Evolutionary conservation across 2,797 vertebrate species (phyloP).

Genomic region (Bradypodion pumilum): DNA sequence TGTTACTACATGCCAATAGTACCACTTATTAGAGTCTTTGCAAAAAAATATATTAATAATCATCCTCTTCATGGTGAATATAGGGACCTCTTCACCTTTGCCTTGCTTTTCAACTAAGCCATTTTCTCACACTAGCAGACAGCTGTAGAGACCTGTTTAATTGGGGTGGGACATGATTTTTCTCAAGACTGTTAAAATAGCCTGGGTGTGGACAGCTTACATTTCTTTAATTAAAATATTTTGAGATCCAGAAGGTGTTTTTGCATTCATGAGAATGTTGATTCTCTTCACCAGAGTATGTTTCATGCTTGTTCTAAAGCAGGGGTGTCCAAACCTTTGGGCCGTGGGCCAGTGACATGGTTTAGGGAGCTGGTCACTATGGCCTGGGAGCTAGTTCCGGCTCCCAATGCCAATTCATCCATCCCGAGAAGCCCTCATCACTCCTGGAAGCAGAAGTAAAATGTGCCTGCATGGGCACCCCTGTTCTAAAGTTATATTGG

Average conservation of each 20-base stretch:
- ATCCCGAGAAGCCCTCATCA: too few relatives aligned
- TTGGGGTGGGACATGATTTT: slow-evolving; percentile 34
- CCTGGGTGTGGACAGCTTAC: slow-evolving; percentile 29
- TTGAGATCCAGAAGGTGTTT: slow-evolving; percentile 17
- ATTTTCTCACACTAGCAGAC: slow-evolving; percentile 17
- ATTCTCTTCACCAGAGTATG: neutral
- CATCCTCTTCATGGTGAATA: neutral
- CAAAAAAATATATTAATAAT: too few relatives aligned
- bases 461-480: too few relatives aligned
- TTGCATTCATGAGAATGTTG: neutral
- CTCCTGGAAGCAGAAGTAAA: too few relatives aligned
- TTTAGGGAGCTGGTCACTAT: too few relatives aligned
- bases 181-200: slow-evolving; percentile 32
- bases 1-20: neutral
- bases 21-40: neutral
- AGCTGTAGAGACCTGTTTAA: slow-evolving; percentile 32
- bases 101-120: slow-evolving; percentile 17
- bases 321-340: too few relatives aligned
- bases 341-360: too few relatives aligned
- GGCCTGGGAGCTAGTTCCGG: too few relatives aligned
- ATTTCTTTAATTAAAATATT: slow-evolving; percentile 40
- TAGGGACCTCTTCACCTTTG: slow-evolving; percentile 1
- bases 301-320: fast-evolving
- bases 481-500: neutral
- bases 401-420: too few relatives aligned